Evolutionary conservation across 2,888 invertebrate species (phyloP).

Genomic region (Meta bourneti): DNA sequence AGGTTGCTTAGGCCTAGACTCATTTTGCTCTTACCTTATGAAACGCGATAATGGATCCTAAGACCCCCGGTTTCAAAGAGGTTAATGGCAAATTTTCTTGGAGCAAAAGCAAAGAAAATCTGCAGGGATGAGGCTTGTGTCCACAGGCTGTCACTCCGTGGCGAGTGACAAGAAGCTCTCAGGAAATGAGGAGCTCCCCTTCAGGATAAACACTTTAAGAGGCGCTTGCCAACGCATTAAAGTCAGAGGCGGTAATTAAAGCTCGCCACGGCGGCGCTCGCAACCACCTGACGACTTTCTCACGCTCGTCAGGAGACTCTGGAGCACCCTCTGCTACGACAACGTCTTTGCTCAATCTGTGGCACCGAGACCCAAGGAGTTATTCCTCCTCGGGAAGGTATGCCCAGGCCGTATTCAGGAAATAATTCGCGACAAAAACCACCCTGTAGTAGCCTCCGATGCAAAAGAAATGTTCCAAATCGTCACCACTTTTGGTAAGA

Average conservation of each 20-base stretch:
- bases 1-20: too few species aligned
- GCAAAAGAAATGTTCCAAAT: too few species aligned
- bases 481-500: too few species aligned
- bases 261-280: background rate
- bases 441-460: too few species aligned
- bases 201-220: background rate
- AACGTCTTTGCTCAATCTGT: background rate
- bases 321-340: too few species aligned
- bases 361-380: too few species aligned
- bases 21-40: too few species aligned
- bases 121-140: background rate
- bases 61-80: background rate
- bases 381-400: too few species aligned
- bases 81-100: background rate
- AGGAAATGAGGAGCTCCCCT: background rate
- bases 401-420: too few species aligned
- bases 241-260: background rate
- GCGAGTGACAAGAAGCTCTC: background rate
- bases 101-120: background rate
- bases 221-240: background rate
- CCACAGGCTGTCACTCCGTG: background rate
- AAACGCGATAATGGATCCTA: background rate
- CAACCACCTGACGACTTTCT: background rate
- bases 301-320: background rate
- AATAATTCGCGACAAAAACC: too few species aligned